These are phyloP conservation scores for Petaurus breviceps DNA, from an alignment of 2,113 vertebrate genomes.

Conservation along the genomic window DNA sequence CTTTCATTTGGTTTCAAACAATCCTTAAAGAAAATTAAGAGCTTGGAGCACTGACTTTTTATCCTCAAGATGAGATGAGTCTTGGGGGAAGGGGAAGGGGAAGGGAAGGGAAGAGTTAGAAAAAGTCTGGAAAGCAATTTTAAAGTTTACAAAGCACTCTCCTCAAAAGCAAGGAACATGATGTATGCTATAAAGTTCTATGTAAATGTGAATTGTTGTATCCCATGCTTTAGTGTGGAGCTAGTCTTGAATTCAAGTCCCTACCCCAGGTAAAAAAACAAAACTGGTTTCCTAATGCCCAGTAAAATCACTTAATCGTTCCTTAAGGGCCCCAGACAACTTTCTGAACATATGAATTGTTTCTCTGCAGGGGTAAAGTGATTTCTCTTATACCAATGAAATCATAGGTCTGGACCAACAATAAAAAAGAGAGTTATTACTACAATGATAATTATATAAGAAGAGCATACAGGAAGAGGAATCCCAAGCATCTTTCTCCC, in stretches of 20 bases:
- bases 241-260: not conserved
- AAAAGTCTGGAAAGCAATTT: not conserved
- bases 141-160: not conserved
- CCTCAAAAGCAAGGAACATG: not conserved
- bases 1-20: constrained; percentile 57
- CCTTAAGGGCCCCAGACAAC: not conserved
- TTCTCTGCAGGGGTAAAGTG: not conserved
- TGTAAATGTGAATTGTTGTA: not conserved
- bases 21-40: not conserved
- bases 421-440: not conserved
- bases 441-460: not conserved
- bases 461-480: not conserved
- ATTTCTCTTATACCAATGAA: not conserved
- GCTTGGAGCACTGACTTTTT: not conserved
- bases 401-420: not conserved
- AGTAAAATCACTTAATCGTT: not conserved
- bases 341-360: not conserved
- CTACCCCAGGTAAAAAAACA: not conserved
- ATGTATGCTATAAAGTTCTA: not conserved
- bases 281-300: not conserved
- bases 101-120: not conserved
- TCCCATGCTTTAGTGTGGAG: not conserved
- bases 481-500: not conserved
- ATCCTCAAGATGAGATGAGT: not conserved
- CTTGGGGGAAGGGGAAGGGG: not conserved